Evolutionary conservation across 2,888 invertebrate genomes (phyloP).

Genomic region (Halocaridina rubra): DNA sequence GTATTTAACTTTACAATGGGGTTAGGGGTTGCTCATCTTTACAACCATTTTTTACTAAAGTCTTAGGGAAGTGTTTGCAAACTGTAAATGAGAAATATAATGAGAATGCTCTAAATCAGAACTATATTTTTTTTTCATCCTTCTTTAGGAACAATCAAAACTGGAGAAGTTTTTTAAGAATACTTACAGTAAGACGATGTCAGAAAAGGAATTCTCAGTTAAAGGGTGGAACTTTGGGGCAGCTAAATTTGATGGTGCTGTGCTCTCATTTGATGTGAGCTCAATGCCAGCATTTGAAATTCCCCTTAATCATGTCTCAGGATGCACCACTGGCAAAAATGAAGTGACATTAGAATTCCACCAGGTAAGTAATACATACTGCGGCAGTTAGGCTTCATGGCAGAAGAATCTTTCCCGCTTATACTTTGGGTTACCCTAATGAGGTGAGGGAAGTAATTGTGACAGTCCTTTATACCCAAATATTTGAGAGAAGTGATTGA

Average conservation of each 20-base stretch:
- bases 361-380: too few relatives aligned
- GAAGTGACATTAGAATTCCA: constrained; percentile 98
- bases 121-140: constrained; percentile 42
- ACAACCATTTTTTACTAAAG: neutral
- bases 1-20: neutral
- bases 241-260: constrained; percentile 90
- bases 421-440: too few relatives aligned
- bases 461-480: too few relatives aligned
- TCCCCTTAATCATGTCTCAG: constrained; percentile 94
- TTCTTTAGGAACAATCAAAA: constrained; percentile 88
- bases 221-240: constrained; percentile 99
- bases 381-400: too few relatives aligned
- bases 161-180: constrained; percentile 87
- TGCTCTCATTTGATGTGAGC: constrained; percentile 83
- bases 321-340: constrained; percentile 95
- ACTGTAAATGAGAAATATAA: neutral
- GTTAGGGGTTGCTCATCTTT: too few relatives aligned
- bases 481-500: too few relatives aligned
- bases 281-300: constrained; percentile 92
- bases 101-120: too few relatives aligned
- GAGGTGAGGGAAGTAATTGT: too few relatives aligned
- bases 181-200: constrained; percentile 86
- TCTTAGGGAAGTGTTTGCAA: neutral
- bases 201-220: constrained; percentile 90
- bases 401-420: neutral